Evolutionary conservation across 2,888 invertebrate species (phyloP), one percentile per base, ranked within the genome.

Genomic region (Chrysina gloriosa): DNA sequence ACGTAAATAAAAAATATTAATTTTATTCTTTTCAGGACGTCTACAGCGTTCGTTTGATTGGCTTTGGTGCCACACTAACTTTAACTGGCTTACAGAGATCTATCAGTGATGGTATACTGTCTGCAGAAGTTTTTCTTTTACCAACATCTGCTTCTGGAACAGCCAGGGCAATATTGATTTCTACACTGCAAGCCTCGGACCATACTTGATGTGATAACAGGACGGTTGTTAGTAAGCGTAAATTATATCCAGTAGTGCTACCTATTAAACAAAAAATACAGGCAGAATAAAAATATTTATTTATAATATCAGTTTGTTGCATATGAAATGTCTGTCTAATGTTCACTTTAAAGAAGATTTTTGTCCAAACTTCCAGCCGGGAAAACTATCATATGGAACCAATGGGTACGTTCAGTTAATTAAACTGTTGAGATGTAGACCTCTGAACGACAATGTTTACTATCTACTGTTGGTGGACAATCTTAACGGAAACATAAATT

Each of bases 171-270:
- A 96, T 86, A 2, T 91, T 92, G 68, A 96, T 90, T 79, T 96
- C 95, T 16, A 96, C 92, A 67, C 93, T 92, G 74, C 95, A 94
- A 0, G 95, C 92, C 83, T 96, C 96, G 66, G 95, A 94, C 95
- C 95, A 95, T 16, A 95, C 94, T 75, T 93, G 93, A 82, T 96
- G 95, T 0, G 97, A 97, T 21, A 98, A 86, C 42, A 96, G 84
- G 7, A 97, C 94, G 0, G 93, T 94, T 0, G 97, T 96, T 27
- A 94, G 86, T 19, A 98, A 85, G 9, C 96, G 87, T 72, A 89
- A 85, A 79, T 88, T 87, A 68, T 87, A 85, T 0, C 87, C 88
- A 72, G 85, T 85, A 73, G 85, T 85, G 2, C 84, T 84, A 69
- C 86, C 88, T 86, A 81, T 7, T 78, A 80, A 69, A 56, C 9